A percentile compares a stretch with the other conserved stretches of the same genome.
Conservation (phyloP, 2,797 vertebrate species). For the Darevskia mixta region DNA sequence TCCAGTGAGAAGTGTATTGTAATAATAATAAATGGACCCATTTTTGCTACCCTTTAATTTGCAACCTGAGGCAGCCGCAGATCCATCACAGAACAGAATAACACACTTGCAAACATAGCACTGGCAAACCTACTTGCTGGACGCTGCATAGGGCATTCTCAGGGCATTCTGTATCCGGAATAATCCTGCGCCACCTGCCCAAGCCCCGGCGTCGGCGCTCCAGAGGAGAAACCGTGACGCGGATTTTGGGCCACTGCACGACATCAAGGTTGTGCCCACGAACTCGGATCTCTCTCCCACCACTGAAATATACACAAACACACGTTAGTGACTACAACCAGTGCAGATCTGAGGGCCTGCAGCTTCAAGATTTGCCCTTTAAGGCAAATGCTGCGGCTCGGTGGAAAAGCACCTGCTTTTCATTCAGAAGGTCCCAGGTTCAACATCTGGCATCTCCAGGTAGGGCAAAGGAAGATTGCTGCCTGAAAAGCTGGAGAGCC, state of each 20-base stretch:
- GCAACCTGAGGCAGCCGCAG: neutral
- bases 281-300: constrained; percentile 89
- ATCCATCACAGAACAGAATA: neutral
- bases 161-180: constrained; percentile 80
- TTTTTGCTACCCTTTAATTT: neutral
- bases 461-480: no score
- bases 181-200: constrained; percentile 77
- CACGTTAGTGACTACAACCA: neutral
- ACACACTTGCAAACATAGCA: neutral
- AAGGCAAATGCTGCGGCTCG: neutral
- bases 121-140: constrained; percentile 75
- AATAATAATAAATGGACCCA: no score
- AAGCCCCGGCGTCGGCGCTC: constrained; percentile 69
- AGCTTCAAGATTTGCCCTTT: neutral
- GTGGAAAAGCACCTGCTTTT: neutral
- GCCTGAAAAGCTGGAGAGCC: no score
- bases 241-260: constrained; percentile 91
- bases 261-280: constrained; percentile 92
- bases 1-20: no score
- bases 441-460: neutral
- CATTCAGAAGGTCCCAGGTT: neutral
- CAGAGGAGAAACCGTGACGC: constrained; percentile 82
- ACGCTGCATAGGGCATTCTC: constrained; percentile 77
- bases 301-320: constrained; percentile 75
- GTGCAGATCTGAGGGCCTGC: neutral